phyloP scores from a whole-genome alignment of 2,113 vertebrate species.

The Phasianus colchicus region DNA sequence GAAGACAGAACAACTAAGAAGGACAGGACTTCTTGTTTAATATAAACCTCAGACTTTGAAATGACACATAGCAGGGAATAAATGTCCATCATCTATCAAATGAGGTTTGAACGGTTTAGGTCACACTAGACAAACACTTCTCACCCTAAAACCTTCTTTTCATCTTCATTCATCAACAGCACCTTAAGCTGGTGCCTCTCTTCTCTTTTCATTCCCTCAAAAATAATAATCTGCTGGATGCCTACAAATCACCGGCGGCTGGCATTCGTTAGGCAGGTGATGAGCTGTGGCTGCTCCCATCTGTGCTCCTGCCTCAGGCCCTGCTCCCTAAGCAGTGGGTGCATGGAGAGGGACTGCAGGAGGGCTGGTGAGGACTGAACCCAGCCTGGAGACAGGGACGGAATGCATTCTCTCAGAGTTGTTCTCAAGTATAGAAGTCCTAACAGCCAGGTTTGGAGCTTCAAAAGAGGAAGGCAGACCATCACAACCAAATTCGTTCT shows the following conservation, averaged over 20 bases:
- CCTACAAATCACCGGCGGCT: slow-evolving; percentile 63
- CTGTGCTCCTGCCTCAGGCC: background rate
- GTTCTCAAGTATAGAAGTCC: background rate
- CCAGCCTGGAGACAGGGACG: background rate
- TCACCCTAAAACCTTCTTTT: slow-evolving; percentile 59
- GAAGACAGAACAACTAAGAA: slow-evolving; percentile 21
- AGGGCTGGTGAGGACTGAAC: background rate
- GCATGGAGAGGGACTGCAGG: background rate
- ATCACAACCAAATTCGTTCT: background rate
- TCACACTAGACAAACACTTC: slow-evolving; percentile 58
- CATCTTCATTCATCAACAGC: slow-evolving; percentile 59
- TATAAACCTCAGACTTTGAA: slow-evolving; percentile 53
- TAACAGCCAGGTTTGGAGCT: background rate
- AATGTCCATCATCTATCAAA: slow-evolving; percentile 65
- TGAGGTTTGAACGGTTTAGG: slow-evolving; percentile 51
- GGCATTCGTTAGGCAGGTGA: slow-evolving; percentile 48
- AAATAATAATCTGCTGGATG: slow-evolving; percentile 60
- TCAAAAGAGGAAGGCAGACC: background rate
- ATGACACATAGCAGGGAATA: slow-evolving; percentile 52
- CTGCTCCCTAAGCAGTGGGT: background rate
- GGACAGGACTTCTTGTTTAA: slow-evolving; percentile 55
- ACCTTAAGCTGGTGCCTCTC: slow-evolving; percentile 51
- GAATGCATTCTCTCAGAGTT: accelerated
- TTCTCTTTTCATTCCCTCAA: slow-evolving; percentile 37
- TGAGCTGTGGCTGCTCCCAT: slow-evolving; percentile 43